Evolutionary conservation across 2,888 invertebrate species (phyloP).

Genomic region (Nemurella pictetii): DNA sequence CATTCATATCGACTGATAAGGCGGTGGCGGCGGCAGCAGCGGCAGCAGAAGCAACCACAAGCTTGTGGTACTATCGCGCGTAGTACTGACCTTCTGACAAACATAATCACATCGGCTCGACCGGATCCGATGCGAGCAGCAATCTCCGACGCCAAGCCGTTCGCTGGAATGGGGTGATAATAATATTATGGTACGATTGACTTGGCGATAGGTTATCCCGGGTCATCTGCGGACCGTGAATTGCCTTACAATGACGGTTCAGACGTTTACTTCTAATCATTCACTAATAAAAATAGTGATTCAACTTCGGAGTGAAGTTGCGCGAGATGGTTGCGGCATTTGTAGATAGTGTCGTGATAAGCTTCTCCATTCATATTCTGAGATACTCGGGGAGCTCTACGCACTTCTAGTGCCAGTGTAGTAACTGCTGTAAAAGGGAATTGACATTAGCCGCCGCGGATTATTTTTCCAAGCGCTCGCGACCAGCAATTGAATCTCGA

Average conservation of each 20-base stretch:
- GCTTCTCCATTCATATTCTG: neutral
- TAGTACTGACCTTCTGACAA: neutral
- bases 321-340: neutral
- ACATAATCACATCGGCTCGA: neutral
- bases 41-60: neutral
- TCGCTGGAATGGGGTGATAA: neutral
- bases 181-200: neutral
- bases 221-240: neutral
- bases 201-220: neutral
- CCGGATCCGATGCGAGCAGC: neutral
- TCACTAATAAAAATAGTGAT: neutral
- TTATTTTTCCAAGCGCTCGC: neutral
- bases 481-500: neutral
- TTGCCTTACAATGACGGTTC: neutral
- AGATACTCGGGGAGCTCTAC: neutral
- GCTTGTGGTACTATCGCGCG: neutral
- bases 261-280: neutral
- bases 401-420: too few relatives aligned
- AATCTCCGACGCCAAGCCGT: neutral
- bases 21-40: too few relatives aligned
- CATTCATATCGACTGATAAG: neutral
- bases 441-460: neutral
- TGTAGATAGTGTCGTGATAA: neutral
- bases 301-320: neutral
- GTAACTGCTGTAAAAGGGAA: too few relatives aligned